Percentiles rank a stretch among this genome's conserved stretches.
phyloP scores from a whole-genome alignment of 2,113 vertebrate species.

The Rynchops niger region DNA sequence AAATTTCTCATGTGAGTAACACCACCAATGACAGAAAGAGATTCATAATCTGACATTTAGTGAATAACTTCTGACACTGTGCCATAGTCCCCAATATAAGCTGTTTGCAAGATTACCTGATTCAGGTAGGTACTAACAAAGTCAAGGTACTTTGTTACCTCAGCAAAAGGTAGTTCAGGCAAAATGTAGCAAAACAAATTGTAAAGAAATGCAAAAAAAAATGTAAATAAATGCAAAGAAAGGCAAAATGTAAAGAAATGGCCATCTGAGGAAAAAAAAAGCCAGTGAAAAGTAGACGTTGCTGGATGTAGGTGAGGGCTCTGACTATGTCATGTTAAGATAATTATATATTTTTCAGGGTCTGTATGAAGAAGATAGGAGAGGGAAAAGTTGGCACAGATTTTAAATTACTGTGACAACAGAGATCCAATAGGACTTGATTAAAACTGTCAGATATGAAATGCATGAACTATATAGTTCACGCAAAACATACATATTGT shows the following conservation, averaged over 20 bases:
- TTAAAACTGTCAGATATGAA: not conserved
- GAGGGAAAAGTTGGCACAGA: not conserved
- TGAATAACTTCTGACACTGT: not conserved
- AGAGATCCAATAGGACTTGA: not conserved
- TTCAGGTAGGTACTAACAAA: no score
- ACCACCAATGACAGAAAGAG: not conserved
- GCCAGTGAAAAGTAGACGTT: not conserved
- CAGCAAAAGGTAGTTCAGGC: not conserved
- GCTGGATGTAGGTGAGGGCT: not conserved
- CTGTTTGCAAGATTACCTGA: not conserved
- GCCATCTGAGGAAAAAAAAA: not conserved
- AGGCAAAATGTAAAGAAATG: not conserved
- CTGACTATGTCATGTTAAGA: not conserved
- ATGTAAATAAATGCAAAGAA: not conserved
- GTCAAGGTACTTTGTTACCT: not conserved
- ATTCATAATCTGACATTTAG: not conserved
- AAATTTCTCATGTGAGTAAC: not conserved
- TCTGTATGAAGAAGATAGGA: not conserved
- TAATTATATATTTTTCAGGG: not conserved
- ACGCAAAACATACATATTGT: not conserved
- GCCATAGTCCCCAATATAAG: accelerated
- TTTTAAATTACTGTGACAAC: not conserved
- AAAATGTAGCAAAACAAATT: not conserved
- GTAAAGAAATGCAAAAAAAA: not conserved
- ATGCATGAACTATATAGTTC: not conserved